Conservation (phyloP, 1,140 invertebrate species). For the Diorhabda sublineata region DNA sequence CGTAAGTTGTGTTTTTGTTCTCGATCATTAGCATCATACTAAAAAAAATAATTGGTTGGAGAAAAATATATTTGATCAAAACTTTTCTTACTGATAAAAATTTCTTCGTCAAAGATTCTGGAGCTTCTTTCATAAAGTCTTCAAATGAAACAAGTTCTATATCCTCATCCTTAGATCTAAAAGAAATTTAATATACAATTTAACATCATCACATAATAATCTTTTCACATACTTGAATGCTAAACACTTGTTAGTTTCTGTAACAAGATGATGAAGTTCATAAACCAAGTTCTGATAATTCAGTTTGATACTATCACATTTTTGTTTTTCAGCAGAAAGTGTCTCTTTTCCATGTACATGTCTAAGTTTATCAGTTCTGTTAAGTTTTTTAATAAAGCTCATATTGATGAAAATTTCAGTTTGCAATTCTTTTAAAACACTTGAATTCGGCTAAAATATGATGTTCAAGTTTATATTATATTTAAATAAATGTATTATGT, state of each 20-base stretch:
- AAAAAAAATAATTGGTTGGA: slow-evolving; percentile 10
- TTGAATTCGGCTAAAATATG: slow-evolving; percentile 13
- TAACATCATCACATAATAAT: background rate
- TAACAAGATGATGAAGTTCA: slow-evolving; percentile 88
- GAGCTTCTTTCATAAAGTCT: slow-evolving; percentile 82
- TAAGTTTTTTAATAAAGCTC: slow-evolving; percentile 81
- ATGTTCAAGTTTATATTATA: background rate
- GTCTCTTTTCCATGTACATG: slow-evolving; percentile 77
- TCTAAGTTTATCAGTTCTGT: slow-evolving; percentile 83
- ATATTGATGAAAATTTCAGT: slow-evolving; percentile 70
- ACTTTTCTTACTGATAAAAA: slow-evolving; percentile 29
- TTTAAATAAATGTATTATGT: slow-evolving; percentile 9
- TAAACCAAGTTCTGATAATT: slow-evolving; percentile 93
- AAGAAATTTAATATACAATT: background rate
- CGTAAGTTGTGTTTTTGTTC: slow-evolving; percentile 66
- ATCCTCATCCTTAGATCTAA: slow-evolving; percentile 81
- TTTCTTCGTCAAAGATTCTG: slow-evolving; percentile 50
- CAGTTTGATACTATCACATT: slow-evolving; percentile 84
- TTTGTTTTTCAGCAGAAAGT: slow-evolving; percentile 72
- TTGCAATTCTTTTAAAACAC: slow-evolving; percentile 51
- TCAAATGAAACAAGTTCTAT: slow-evolving; percentile 82
- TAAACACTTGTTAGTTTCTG: slow-evolving; percentile 89
- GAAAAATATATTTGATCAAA: slow-evolving; percentile 16
- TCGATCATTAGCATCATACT: slow-evolving; percentile 30
- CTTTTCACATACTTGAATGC: slow-evolving; percentile 72